A percentile compares a stretch with the other conserved stretches of the same genome.
Evolutionary conservation across 2,888 invertebrate genomes (phyloP).

Genomic region (Crocallis elinguaria): DNA sequence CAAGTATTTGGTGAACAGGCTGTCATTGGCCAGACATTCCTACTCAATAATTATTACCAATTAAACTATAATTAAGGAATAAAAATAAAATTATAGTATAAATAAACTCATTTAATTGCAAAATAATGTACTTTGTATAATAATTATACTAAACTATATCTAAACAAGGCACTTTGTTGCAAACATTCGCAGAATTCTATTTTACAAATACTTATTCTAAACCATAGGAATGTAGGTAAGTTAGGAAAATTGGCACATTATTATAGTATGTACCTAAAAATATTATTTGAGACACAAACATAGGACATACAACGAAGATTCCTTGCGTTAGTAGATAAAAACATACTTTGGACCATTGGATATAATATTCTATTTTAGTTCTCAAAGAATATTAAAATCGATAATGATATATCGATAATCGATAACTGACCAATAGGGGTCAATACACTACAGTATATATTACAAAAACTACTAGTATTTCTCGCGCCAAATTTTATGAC

Average conservation of each 20-base stretch:
- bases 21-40: too few species aligned
- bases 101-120: constrained; percentile 19
- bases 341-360: too few species aligned
- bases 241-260: constrained; percentile 18
- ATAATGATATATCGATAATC: too few species aligned
- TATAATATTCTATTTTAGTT: too few species aligned
- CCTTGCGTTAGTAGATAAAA: neutral
- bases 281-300: neutral
- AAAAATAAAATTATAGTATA: constrained; percentile 10
- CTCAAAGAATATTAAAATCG: too few species aligned
- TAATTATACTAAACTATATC: constrained; percentile 10
- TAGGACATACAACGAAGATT: neutral
- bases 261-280: neutral
- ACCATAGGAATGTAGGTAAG: constrained; percentile 21
- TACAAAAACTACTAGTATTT: too few species aligned
- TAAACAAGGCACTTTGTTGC: constrained; percentile 22
- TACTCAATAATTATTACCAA: too few species aligned
- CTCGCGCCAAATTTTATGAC: too few species aligned
- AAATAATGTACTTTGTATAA: constrained; percentile 18
- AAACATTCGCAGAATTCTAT: constrained; percentile 7
- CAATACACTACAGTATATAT: too few species aligned
- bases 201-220: constrained; percentile 18
- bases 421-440: too few species aligned
- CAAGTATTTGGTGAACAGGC: too few species aligned
- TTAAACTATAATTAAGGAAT: too few species aligned